Conservation (phyloP, 2,888 invertebrate species). For the Heterodera filipjevi region DNA sequence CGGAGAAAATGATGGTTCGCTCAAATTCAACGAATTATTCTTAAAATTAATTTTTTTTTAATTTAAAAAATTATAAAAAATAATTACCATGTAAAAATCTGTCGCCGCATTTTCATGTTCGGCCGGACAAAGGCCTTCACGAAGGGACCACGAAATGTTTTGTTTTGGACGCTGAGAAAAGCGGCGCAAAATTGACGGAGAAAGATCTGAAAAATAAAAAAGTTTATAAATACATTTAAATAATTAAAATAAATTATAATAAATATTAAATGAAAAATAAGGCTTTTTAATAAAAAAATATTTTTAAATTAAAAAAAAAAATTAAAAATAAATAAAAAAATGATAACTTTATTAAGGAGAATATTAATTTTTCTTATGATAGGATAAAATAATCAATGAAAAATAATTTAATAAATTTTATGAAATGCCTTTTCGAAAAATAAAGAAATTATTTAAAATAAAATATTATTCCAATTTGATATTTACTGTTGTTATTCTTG, state of each 20-base stretch:
- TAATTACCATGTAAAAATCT: not conserved
- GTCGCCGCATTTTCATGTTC: not conserved
- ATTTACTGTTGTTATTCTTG: not conserved
- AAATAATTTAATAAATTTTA: not conserved
- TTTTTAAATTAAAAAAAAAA: too few species aligned
- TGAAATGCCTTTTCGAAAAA: not conserved
- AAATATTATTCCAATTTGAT: not conserved
- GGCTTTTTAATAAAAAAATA: too few species aligned
- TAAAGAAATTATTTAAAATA: not conserved
- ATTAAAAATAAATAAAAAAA: too few species aligned
- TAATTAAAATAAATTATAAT: too few species aligned
- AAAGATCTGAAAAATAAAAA: not conserved
- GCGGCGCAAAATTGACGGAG: conserved; percentile 2
- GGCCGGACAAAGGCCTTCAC: not conserved
- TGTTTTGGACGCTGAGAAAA: not conserved
- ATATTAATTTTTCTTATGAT: too few species aligned
- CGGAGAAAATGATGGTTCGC: not conserved
- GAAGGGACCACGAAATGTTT: not conserved
- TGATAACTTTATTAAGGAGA: too few species aligned
- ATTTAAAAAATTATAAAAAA: not conserved
- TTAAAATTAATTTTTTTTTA: not conserved
- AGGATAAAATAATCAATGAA: not conserved
- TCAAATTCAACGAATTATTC: not conserved
- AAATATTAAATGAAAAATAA: not conserved
- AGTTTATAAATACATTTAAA: not conserved